Conservation (phyloP, 92 coral and sea anemone genomes). For the Epizoanthus rinbou region DNA sequence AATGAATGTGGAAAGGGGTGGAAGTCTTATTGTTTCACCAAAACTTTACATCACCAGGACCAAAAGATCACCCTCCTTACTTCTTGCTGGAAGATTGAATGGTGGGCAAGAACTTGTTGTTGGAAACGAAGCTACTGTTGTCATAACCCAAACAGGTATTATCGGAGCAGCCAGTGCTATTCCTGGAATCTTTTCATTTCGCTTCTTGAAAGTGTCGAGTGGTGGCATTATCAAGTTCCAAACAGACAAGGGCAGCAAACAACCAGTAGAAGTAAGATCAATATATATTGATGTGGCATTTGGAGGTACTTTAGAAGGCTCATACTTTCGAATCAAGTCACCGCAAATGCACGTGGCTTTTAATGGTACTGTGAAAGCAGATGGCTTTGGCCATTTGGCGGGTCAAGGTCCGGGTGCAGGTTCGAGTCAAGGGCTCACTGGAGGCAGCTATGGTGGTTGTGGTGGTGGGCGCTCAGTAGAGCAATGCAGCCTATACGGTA, state of each 20-base stretch:
- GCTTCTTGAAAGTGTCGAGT: conserved; percentile 58
- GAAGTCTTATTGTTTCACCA: conserved; percentile 51
- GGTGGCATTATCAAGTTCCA: conserved; percentile 56
- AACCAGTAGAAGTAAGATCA: conserved; percentile 52
- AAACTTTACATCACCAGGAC: conserved; percentile 60
- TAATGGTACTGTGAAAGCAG: conserved; percentile 53
- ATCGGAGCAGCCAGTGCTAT: conserved; percentile 52
- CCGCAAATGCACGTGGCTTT: conserved; percentile 53
- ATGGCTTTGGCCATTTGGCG: conserved; percentile 50
- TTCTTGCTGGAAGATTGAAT: conserved; percentile 58
- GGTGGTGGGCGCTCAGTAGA: conserved; percentile 55
- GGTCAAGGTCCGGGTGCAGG: conserved; percentile 65
- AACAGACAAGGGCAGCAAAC: conserved; percentile 26
- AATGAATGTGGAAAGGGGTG: conserved; percentile 56
- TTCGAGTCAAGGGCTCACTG: conserved; percentile 29
- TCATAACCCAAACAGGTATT: conserved; percentile 59
- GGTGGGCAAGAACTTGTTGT: conserved; percentile 69
- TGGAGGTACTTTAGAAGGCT: conserved; percentile 60
- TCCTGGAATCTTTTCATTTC: conserved; percentile 58
- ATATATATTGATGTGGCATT: conserved; percentile 59
- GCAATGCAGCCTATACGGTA: conserved; percentile 57
- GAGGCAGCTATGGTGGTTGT: conserved; percentile 76
- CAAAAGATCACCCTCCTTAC: conserved; percentile 53
- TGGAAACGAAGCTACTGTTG: conserved; percentile 51
- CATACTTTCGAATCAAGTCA: conserved; percentile 48